Evolutionary conservation across 2,113 vertebrate genomes (phyloP).

Genomic region (Struthio camelus): DNA sequence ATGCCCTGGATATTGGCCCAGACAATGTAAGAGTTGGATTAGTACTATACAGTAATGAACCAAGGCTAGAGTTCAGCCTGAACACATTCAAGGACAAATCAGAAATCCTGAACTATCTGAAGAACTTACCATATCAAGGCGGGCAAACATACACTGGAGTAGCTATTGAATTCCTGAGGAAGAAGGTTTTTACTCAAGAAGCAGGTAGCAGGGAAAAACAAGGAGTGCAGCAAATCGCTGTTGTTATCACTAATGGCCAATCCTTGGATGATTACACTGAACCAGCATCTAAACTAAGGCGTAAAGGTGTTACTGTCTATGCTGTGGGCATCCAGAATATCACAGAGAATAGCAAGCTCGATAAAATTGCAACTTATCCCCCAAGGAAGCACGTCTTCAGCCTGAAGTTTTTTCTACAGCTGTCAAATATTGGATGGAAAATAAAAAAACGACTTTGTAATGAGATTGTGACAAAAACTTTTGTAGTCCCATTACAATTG

Average conservation of each 20-base stretch:
- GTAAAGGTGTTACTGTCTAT: conserved; percentile 74
- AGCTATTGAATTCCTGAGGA: conserved; percentile 76
- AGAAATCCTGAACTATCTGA: conserved; percentile 77
- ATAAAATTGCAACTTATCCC: conserved; percentile 79
- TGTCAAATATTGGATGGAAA: conserved; percentile 62
- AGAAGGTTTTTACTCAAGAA: conserved; percentile 64
- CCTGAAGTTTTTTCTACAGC: conserved; percentile 76
- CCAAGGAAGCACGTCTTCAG: conserved; percentile 65
- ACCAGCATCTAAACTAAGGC: conserved; percentile 71
- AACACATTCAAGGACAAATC: conserved; percentile 70
- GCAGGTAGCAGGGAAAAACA: conserved; percentile 71
- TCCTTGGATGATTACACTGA: conserved; percentile 75
- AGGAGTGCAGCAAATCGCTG: conserved; percentile 79
- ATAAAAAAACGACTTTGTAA: conserved; percentile 78
- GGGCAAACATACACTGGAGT: conserved; percentile 71
- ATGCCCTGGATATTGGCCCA: conserved; percentile 60
- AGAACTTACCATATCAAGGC: conserved; percentile 75
- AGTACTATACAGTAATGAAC: conserved; percentile 70
- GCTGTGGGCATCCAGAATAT: conserved; percentile 74
- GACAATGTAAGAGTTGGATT: conserved; percentile 77
- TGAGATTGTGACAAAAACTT: conserved; percentile 44
- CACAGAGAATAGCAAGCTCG: conserved; percentile 46
- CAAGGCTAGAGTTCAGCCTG: conserved; percentile 74
- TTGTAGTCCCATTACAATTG: background rate
- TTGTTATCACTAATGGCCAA: conserved; percentile 80